A percentile compares a stretch with the other conserved stretches of the same genome.
These are phyloP conservation scores for Pipistrellus kuhlii DNA, from an alignment of 2,797 vertebrate species.

Conservation along the genomic window DNA sequence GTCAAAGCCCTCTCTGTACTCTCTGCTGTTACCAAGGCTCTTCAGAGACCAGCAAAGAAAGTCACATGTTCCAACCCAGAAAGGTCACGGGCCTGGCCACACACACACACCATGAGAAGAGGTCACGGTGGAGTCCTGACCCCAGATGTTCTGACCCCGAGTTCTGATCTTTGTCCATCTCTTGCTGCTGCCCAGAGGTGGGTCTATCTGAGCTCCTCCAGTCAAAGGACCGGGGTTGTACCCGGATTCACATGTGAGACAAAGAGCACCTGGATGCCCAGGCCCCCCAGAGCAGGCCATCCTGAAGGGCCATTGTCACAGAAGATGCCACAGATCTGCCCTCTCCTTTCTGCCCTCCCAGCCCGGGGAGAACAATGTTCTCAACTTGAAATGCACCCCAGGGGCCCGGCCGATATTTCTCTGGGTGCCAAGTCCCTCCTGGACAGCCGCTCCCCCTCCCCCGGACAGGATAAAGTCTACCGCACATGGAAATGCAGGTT, in stretches of 20 bases:
- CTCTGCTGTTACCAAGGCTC: neutral
- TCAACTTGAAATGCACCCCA: neutral
- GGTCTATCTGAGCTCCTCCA: neutral
- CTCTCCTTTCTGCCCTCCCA: neutral
- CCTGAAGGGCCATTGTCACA: neutral
- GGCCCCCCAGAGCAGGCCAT: accelerated
- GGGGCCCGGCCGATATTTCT: neutral
- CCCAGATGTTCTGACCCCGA: neutral
- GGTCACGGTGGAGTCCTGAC: neutral
- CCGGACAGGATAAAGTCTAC: neutral
- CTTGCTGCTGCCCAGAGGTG: constrained; percentile 48
- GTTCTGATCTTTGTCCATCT: constrained; percentile 51
- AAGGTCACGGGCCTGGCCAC: neutral
- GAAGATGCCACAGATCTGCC: neutral
- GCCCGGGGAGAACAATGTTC: neutral
- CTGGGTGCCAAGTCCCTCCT: neutral
- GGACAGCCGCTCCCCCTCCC: neutral
- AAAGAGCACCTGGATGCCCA: constrained; percentile 58
- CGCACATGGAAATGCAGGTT: neutral
- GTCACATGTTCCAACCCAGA: neutral
- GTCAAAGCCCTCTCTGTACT: neutral
- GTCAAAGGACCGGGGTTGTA: neutral
- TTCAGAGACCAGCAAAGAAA: neutral
- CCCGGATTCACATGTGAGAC: constrained; percentile 41
- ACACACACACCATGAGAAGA: accelerated